Conservation (phyloP, 1,140 invertebrate genomes). For the Goniozus legneri region DNA sequence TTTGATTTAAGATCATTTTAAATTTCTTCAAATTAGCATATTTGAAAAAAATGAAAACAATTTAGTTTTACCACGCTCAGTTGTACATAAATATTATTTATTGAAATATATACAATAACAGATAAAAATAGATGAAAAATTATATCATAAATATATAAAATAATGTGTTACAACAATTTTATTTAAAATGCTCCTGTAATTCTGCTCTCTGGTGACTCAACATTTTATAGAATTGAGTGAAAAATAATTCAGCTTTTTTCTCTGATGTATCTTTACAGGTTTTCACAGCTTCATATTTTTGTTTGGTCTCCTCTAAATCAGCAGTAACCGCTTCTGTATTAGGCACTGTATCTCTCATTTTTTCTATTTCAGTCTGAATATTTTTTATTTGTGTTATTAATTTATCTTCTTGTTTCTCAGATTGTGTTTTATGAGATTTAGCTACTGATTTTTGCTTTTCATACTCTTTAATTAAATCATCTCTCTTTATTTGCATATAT, state of each 20-base stretch:
- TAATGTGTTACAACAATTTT: neutral
- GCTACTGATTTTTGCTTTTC: constrained; percentile 18
- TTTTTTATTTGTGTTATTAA: constrained; percentile 27
- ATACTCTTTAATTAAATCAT: constrained; percentile 18
- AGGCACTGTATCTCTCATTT: constrained; percentile 17
- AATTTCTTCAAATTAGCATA: no score
- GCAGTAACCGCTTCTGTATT: constrained; percentile 7
- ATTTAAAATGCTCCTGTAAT: neutral
- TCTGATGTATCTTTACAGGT: constrained; percentile 25
- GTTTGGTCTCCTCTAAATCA: constrained; percentile 24
- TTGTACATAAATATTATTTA: no score
- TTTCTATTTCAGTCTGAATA: constrained; percentile 22
- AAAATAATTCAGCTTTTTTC: constrained; percentile 28
- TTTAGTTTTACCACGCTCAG: no score
- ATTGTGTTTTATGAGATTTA: constrained; percentile 21
- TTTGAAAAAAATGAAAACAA: no score
- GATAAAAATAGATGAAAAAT: no score
- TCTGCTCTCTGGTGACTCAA: constrained; percentile 24
- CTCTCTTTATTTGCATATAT: constrained; percentile 18
- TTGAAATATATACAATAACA: no score
- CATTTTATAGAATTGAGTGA: constrained; percentile 26
- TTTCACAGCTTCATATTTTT: constrained; percentile 24
- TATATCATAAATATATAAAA: no score
- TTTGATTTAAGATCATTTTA: no score
- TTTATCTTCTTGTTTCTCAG: constrained; percentile 24